Evolutionary conservation across 53 echinoderm and acorn worm species (phyloP).

Genomic region (Crossaster papposus): DNA sequence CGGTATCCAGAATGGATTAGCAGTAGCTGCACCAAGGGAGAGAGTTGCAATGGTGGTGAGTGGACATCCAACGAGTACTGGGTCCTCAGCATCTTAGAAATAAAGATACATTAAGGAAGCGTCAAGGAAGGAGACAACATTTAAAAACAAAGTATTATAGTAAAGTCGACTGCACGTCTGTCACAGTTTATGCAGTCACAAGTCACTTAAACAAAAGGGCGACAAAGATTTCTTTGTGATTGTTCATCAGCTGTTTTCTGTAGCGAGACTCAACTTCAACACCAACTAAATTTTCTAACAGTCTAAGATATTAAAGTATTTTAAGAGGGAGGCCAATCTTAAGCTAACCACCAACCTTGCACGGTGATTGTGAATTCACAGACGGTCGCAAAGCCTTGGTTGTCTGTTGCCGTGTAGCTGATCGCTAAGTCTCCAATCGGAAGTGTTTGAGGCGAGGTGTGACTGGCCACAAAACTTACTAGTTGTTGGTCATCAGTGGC

Average conservation of each 20-base stretch:
- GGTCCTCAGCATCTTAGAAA: slow-evolving; percentile 46
- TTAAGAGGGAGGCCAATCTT: background rate
- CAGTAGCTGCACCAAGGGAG: background rate
- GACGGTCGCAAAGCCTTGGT: slow-evolving; percentile 25
- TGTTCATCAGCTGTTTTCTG: background rate
- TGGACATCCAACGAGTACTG: slow-evolving; percentile 60
- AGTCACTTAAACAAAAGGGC: too few relatives aligned
- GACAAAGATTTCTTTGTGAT: too few relatives aligned
- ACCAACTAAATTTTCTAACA: too few relatives aligned
- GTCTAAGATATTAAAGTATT: too few relatives aligned
- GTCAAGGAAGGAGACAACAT: too few relatives aligned
- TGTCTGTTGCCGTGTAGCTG: slow-evolving; percentile 63
- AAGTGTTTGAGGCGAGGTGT: slow-evolving; percentile 10
- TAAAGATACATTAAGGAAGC: background rate
- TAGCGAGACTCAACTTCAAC: background rate
- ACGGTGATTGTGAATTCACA: slow-evolving; percentile 68
- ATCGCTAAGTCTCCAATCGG: slow-evolving; percentile 43
- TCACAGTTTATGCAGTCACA: too few relatives aligned
- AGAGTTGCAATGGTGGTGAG: slow-evolving; percentile 37
- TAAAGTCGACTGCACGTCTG: too few relatives aligned
- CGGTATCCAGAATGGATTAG: slow-evolving; percentile 53
- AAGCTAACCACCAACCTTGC: slow-evolving; percentile 23
- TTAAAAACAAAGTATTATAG: too few relatives aligned
- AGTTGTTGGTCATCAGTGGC: slow-evolving; percentile 53
- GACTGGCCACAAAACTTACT: slow-evolving; percentile 38